phyloP scores from a whole-genome alignment of 2,113 vertebrate genomes.

The Condylura cristata region DNA sequence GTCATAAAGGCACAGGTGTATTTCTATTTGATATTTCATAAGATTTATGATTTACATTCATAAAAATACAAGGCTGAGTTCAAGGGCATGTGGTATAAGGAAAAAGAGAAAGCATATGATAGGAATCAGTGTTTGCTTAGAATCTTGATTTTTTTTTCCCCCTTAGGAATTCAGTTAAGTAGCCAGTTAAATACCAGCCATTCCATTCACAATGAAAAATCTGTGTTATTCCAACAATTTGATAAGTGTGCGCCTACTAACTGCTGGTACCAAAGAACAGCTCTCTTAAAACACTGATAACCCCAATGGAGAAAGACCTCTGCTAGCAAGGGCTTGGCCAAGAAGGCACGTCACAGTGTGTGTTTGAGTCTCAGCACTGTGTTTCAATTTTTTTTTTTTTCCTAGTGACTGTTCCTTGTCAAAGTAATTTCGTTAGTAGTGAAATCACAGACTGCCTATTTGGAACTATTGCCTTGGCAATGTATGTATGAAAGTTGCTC shows the following conservation, averaged over 20 bases:
- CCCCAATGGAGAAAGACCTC: not conserved
- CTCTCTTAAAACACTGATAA: not conserved
- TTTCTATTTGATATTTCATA: not conserved
- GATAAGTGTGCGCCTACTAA: not conserved
- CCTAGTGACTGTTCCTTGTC: not conserved
- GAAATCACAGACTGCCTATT: slow-evolving; percentile 4
- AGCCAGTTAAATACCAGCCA: not conserved
- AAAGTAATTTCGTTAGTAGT: slow-evolving; percentile 27
- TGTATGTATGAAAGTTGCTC: not conserved
- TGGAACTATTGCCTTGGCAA: slow-evolving; percentile 21
- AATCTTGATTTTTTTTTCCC: not conserved
- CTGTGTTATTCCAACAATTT: not conserved
- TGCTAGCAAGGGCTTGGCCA: not conserved
- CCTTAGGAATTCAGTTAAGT: not conserved
- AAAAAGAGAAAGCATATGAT: not conserved
- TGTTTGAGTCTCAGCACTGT: not conserved
- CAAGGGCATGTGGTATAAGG: not conserved
- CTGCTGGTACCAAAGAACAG: not conserved
- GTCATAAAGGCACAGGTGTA: slow-evolving; percentile 52
- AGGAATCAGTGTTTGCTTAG: not conserved
- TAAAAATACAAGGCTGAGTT: not conserved
- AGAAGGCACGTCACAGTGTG: not conserved
- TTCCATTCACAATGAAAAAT: not conserved
- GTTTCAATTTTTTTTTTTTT: not conserved
- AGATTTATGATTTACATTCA: slow-evolving; percentile 46